Evolutionary conservation across 2,797 vertebrate genomes (phyloP).

Genomic region (Rousettus madagascariensis): DNA sequence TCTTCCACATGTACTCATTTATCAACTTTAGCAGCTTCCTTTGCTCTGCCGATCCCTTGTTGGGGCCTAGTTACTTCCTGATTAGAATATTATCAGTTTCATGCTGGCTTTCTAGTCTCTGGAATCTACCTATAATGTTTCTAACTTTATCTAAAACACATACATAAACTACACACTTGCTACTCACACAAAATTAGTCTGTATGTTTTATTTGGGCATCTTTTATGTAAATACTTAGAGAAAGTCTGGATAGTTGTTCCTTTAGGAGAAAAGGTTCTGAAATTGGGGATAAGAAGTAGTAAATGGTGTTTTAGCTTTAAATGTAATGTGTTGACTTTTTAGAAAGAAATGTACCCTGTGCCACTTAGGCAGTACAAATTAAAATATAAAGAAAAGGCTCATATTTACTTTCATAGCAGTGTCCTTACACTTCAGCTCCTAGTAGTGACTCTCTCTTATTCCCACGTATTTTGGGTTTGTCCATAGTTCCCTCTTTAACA

Average conservation of each 20-base stretch:
- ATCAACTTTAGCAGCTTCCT: conserved; percentile 58
- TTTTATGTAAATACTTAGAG: not conserved
- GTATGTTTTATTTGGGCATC: not conserved
- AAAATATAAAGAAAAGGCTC: not conserved
- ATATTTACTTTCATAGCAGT: not conserved
- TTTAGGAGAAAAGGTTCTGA: not conserved
- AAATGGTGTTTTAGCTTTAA: not conserved
- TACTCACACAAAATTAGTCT: not conserved
- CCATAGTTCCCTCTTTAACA: not conserved
- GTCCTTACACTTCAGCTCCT: not conserved
- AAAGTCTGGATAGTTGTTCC: not conserved
- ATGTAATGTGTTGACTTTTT: not conserved
- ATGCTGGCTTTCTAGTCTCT: not conserved
- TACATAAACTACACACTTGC: not conserved
- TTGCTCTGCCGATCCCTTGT: conserved; percentile 24
- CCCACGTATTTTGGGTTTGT: not conserved
- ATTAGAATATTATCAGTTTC: conserved; percentile 61
- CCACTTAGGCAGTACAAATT: not conserved
- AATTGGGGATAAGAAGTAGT: not conserved
- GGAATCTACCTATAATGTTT: not conserved
- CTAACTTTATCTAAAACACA: not conserved
- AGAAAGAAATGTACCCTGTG: not conserved
- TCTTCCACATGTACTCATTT: conserved; percentile 55
- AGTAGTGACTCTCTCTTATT: not conserved
- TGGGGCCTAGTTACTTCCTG: conserved; percentile 14